Conservation (phyloP, 2,797 vertebrate species). For the Hirundo rustica region DNA sequence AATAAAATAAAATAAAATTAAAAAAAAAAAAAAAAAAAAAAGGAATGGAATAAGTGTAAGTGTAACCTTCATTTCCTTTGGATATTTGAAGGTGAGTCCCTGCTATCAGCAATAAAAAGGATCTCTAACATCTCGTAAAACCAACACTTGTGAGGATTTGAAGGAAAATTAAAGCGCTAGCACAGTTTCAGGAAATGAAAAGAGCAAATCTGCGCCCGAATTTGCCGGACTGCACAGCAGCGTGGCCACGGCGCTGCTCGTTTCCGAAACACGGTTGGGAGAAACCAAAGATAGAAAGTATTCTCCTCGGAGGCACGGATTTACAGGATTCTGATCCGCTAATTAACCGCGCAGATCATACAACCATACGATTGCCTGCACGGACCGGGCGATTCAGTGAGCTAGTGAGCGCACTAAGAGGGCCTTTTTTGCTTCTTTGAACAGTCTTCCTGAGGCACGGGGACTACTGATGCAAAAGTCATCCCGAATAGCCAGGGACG, state of each 20-base stretch:
- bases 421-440: not conserved
- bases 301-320: not conserved
- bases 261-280: not conserved
- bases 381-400: not conserved
- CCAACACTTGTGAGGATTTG: not conserved
- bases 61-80: conserved; percentile 48
- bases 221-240: not conserved
- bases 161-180: conserved; percentile 2
- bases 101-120: conserved; percentile 42
- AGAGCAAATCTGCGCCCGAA: not conserved
- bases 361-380: not conserved
- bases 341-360: not conserved
- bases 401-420: not conserved
- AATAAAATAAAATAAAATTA: no score
- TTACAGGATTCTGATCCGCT: not conserved
- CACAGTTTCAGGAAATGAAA: not conserved
- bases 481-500: not conserved
- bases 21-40: not conserved
- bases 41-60: not conserved
- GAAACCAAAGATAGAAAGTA: not conserved
- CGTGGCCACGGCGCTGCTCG: not conserved
- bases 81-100: conserved; percentile 29
- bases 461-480: not conserved
- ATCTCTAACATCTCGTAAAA: conserved; percentile 48
- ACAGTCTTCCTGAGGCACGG: not conserved